A percentile compares a stretch with the other conserved stretches of the same genome.
Evolutionary conservation across 2,113 vertebrate genomes (phyloP).

Genomic region (Theristicus caerulescens): DNA sequence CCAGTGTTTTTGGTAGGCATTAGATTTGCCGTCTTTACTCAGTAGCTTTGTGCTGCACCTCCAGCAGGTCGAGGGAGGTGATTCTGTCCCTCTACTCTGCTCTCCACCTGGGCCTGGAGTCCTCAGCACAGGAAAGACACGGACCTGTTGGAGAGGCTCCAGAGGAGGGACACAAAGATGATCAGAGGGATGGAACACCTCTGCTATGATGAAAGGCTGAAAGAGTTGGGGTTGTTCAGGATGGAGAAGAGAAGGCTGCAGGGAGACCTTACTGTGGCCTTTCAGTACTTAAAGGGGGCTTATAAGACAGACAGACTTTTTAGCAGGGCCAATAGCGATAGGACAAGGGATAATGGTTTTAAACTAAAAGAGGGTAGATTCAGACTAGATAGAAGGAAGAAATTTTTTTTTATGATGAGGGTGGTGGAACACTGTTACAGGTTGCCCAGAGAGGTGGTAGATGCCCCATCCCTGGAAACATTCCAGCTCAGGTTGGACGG

Average conservation of each 20-base stretch:
- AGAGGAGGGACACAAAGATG: background rate
- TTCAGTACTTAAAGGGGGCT: background rate
- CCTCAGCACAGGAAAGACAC: background rate
- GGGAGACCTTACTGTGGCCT: background rate
- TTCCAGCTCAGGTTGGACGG: background rate
- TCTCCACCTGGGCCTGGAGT: background rate
- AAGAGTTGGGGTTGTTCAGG: background rate
- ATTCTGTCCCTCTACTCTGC: background rate
- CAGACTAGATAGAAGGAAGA: background rate
- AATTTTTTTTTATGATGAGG: background rate
- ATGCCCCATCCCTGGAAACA: background rate
- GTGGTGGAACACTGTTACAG: background rate
- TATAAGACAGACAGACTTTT: background rate
- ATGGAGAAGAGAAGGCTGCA: background rate
- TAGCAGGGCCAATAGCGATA: fast-evolving
- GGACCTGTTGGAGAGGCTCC: background rate
- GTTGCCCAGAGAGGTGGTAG: background rate
- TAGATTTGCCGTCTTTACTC: background rate
- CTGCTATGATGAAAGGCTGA: background rate
- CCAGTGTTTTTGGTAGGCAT: background rate
- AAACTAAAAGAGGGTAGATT: background rate
- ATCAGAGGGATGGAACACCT: background rate
- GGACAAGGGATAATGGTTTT: background rate
- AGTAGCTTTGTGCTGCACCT: background rate
- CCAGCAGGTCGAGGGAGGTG: background rate